Evolutionary conservation across 92 coral and sea anemone genomes (phyloP).

Genomic region (Desmophyllum pertusum): DNA sequence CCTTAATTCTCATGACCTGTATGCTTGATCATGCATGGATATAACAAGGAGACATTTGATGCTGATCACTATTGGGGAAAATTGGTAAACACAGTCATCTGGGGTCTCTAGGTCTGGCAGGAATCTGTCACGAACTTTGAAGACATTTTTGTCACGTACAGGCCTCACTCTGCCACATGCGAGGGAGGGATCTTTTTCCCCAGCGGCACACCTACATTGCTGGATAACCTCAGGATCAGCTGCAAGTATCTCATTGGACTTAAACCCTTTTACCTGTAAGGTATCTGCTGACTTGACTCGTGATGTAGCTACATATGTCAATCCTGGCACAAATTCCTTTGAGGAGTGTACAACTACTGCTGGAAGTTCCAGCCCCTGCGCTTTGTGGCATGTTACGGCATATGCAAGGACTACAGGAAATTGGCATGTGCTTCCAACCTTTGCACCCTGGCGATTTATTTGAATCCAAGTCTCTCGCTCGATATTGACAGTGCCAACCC

Average conservation of each 20-base stretch:
- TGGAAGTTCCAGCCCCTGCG: not conserved
- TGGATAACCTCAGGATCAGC: not conserved
- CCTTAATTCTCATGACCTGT: too few relatives aligned
- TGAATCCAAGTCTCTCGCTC: not conserved
- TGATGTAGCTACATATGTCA: not conserved
- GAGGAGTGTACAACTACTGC: not conserved
- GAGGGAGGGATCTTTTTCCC: not conserved
- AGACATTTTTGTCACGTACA: not conserved
- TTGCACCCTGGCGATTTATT: not conserved
- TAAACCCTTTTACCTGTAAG: not conserved
- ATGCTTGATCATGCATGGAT: too few relatives aligned
- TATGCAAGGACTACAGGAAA: not conserved
- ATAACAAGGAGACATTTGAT: too few relatives aligned
- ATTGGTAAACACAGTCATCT: not conserved
- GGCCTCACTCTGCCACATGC: not conserved
- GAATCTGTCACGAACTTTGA: not conserved
- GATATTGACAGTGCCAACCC: not conserved
- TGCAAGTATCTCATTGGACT: not conserved
- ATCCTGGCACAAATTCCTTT: not conserved
- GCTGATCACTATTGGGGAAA: not conserved
- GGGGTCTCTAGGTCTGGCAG: not conserved
- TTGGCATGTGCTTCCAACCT: not conserved
- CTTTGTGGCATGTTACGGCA: not conserved
- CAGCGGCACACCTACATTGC: not conserved
- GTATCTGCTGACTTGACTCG: not conserved